These are phyloP conservation scores for Sprattus sprattus DNA, from an alignment of 2,113 vertebrate species.

Conservation along the genomic window DNA sequence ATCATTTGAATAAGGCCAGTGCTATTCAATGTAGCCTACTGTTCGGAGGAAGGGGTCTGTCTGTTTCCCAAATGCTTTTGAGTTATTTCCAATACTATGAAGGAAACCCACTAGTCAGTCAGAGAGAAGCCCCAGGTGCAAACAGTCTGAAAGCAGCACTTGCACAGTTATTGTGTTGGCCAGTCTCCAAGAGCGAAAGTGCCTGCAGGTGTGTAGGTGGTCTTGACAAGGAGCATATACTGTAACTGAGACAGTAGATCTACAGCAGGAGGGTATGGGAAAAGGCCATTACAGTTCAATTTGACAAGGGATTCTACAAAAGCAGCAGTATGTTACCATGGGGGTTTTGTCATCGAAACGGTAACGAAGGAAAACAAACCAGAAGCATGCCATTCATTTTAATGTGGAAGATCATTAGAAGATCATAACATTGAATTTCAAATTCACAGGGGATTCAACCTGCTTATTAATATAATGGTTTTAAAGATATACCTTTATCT, in stretches of 20 bases:
- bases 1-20: not conserved
- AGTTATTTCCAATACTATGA: not conserved
- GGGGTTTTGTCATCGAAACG: no score
- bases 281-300: not conserved
- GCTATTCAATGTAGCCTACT: not conserved
- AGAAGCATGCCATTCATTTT: no score
- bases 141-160: not conserved
- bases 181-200: not conserved
- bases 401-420: no score
- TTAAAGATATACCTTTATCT: no score
- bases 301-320: not conserved
- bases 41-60: not conserved
- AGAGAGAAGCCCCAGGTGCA: not conserved
- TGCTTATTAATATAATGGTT: no score
- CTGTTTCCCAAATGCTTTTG: not conserved
- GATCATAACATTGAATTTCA: no score
- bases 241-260: not conserved
- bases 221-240: not conserved
- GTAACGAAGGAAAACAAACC: no score
- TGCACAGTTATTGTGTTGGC: not conserved
- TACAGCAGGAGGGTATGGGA: not conserved
- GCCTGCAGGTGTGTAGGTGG: not conserved
- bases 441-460: no score
- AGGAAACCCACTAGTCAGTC: not conserved
- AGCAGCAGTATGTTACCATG: not conserved